These are phyloP conservation scores for Galerucella calmariensis DNA, from an alignment of 2,888 invertebrate genomes.

Conservation along the genomic window DNA sequence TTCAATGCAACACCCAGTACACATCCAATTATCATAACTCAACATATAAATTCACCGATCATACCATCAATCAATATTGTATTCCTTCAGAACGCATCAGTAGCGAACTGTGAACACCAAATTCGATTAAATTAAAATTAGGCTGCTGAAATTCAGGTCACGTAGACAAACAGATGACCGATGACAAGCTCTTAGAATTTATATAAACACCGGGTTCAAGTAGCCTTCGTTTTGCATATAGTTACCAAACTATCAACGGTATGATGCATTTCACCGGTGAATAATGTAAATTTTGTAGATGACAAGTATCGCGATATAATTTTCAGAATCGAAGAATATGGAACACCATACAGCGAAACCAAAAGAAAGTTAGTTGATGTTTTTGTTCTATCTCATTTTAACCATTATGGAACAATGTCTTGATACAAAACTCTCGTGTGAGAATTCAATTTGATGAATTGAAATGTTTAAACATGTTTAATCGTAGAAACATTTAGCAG, in stretches of 20 bases:
- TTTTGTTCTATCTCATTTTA: too few species aligned
- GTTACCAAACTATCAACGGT: constrained; percentile 25
- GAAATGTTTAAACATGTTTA: too few species aligned
- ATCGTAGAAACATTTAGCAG: too few species aligned
- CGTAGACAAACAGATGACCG: constrained; percentile 52
- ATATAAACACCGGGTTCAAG: constrained; percentile 39
- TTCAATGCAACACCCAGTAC: too few species aligned
- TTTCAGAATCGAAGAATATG: not conserved
- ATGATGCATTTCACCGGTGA: not conserved
- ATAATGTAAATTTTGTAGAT: not conserved
- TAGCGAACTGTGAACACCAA: constrained; percentile 24
- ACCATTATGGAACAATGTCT: too few species aligned
- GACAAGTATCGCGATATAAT: not conserved
- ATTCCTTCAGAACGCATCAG: not conserved
- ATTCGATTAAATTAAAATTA: constrained; percentile 38
- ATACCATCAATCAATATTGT: not conserved
- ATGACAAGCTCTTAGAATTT: constrained; percentile 42
- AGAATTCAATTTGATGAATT: too few species aligned
- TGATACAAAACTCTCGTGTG: too few species aligned
- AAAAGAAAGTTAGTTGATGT: too few species aligned
- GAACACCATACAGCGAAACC: too few species aligned
- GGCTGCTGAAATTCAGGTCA: constrained; percentile 46
- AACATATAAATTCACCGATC: not conserved
- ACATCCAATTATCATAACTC: not conserved
- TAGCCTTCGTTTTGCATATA: constrained; percentile 41